Base-by-base conservation (phyloP, 2,113 vertebrate species). In the Apus apus region DNA sequence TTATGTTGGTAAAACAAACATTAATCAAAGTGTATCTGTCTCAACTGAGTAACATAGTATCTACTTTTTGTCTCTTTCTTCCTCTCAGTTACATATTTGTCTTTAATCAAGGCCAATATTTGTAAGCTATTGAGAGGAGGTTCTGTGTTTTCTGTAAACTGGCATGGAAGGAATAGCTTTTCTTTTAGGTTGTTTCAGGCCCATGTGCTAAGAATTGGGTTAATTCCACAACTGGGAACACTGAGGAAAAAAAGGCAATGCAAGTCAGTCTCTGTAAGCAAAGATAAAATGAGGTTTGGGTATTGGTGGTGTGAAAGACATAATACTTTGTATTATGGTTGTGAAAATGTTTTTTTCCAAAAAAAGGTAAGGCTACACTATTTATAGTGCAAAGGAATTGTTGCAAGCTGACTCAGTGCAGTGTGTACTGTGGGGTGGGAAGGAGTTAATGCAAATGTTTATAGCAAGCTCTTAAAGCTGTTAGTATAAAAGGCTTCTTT, bases 401-500 rank as follows among this genome's bases (percentile, higher is more conserved):
- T 27, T 29, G 51, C 36, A 72, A 38, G 11, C 25, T 26, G 46
- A 76, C 32, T 32, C 25, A 13, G 18, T 73, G 60, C 29, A 46
- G 9, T 22, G 5, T 30, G 23, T 29, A 7, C 3, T 2, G 6
- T 5, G 5, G n/a, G 7, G 26, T 17, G 36, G 20, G 2, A 26
- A 50, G 38, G 32, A 57, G 57, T 9, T 13, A 75, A 75, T 57
- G 26, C n/a, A 68, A 53, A 50, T 36, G 50, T 5, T 29, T 45
- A 51, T 4, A 38, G 30, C 13, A 17, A 32, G 26, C 30, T 67
- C 89, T 64, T 51, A 54, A 72, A 46, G 38, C 6, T n/a, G 72
- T 70, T 34, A 6, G 10, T 46, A 29, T 10, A 11, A 56, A 21
- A 54, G 74, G 22, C 9, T 61, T 68, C 16, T 40, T 82, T 58